Conservation (phyloP, 2,888 invertebrate genomes). For the Noctua janthe region DNA sequence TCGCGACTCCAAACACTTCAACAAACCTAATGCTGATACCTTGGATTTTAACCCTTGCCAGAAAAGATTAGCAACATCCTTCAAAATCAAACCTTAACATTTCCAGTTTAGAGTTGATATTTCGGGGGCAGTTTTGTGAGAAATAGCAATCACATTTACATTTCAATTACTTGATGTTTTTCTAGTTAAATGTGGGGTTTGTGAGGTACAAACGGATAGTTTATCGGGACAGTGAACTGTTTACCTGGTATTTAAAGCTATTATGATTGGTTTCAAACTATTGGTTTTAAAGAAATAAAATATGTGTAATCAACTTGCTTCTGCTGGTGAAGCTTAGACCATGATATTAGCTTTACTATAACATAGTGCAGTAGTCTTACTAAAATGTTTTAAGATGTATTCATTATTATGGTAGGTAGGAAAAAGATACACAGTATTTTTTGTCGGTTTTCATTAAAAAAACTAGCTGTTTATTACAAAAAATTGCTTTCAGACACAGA, state of each 20-base stretch:
- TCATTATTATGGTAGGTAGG: too few species aligned
- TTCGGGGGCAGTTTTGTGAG: background rate
- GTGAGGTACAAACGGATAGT: conserved; percentile 31
- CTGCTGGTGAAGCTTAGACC: background rate
- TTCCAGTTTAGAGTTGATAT: background rate
- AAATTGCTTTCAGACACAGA: background rate
- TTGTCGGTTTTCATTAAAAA: background rate
- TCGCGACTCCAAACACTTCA: conserved; percentile 31
- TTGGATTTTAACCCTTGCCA: conserved; percentile 38
- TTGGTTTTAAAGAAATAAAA: background rate
- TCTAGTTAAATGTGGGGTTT: conserved; percentile 52
- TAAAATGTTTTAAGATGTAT: background rate
- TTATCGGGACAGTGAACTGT: conserved; percentile 22
- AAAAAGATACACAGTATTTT: background rate
- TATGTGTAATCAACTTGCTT: background rate
- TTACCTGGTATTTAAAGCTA: conserved; percentile 4
- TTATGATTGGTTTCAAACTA: background rate
- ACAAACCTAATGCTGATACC: conserved; percentile 35
- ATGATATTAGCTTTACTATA: background rate
- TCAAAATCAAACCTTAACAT: background rate
- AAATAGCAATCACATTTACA: conserved; percentile 64
- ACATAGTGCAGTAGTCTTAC: background rate
- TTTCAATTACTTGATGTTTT: conserved; percentile 69
- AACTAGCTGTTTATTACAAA: background rate
- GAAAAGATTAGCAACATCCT: background rate